Conservation (phyloP, 2,113 vertebrate genomes). For the Toxotes chatareus region DNA sequence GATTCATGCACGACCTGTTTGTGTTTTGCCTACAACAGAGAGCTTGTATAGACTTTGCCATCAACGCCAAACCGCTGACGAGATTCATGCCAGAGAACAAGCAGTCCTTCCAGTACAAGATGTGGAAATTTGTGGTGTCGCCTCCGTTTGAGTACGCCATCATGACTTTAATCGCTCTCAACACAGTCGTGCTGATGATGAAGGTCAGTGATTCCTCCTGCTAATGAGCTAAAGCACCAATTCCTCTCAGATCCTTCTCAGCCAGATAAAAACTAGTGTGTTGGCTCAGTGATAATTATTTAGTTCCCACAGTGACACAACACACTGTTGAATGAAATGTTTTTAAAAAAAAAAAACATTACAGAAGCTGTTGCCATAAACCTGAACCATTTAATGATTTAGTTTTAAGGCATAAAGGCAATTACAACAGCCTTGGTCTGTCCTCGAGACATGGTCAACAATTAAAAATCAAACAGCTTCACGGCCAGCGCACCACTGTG, state of each 20-base stretch:
- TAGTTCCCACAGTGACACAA: background rate
- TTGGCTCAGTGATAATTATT: background rate
- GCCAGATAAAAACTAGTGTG: background rate
- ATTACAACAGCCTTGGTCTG: background rate
- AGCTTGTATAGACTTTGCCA: constrained; percentile 98
- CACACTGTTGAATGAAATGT: background rate
- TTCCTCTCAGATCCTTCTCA: constrained; percentile 17
- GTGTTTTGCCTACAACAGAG: constrained; percentile 83
- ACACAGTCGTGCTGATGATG: constrained; percentile 99
- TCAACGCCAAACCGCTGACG: constrained; percentile 96
- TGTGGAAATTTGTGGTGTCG: constrained; percentile 98
- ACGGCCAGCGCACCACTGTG: background rate
- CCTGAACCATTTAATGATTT: constrained; percentile 28
- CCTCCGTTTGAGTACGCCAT: constrained; percentile 98
- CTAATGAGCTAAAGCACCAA: constrained; percentile 22
- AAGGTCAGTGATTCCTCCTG: constrained; percentile 86
- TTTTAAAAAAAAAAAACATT: background rate
- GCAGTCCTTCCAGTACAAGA: constrained; percentile 97
- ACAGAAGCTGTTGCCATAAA: constrained; percentile 26
- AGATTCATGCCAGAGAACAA: constrained; percentile 98
- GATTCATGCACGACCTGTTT: background rate
- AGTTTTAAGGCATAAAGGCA: constrained; percentile 9
- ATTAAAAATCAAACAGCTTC: constrained; percentile 6
- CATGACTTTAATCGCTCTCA: constrained; percentile 98
- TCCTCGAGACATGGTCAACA: constrained; percentile 21